Conservation (phyloP, 2,113 vertebrate species). For the Shinisaurus crocodilurus region DNA sequence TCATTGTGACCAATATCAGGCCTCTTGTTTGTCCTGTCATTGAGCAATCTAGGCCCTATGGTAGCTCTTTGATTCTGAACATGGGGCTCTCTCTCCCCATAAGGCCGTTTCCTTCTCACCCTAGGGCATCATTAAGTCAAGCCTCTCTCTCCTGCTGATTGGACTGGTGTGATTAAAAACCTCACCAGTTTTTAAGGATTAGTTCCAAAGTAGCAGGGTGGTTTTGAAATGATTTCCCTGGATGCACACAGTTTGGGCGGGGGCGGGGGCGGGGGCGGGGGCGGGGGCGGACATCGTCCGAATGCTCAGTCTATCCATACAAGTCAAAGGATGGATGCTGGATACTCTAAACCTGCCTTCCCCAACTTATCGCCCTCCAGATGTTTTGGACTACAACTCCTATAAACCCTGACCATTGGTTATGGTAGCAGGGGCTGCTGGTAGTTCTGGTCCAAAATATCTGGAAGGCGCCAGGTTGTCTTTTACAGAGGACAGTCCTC, state of each 20-base stretch:
- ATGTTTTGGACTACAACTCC: neutral
- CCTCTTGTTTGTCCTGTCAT: neutral
- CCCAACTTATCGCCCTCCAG: neutral
- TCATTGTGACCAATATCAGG: accelerated
- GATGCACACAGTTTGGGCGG: neutral
- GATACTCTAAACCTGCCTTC: neutral
- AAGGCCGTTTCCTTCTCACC: neutral
- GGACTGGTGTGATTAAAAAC: neutral
- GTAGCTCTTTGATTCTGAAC: neutral
- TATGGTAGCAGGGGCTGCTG: neutral
- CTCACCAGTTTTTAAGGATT: neutral
- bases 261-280: neutral
- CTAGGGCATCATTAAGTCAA: neutral
- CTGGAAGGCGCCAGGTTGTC: too few species aligned
- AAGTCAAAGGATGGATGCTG: neutral
- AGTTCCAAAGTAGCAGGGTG: neutral
- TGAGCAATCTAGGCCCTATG: accelerated
- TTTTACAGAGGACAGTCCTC: too few species aligned
- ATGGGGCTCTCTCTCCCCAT: neutral
- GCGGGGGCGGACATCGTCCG: too few species aligned
- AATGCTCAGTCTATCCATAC: neutral
- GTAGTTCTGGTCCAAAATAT: neutral
- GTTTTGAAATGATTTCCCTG: neutral
- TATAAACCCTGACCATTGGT: neutral
- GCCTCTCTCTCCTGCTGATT: neutral